These are phyloP conservation scores for Cololabis saira DNA, from an alignment of 2,113 vertebrate species.

Conservation along the genomic window DNA sequence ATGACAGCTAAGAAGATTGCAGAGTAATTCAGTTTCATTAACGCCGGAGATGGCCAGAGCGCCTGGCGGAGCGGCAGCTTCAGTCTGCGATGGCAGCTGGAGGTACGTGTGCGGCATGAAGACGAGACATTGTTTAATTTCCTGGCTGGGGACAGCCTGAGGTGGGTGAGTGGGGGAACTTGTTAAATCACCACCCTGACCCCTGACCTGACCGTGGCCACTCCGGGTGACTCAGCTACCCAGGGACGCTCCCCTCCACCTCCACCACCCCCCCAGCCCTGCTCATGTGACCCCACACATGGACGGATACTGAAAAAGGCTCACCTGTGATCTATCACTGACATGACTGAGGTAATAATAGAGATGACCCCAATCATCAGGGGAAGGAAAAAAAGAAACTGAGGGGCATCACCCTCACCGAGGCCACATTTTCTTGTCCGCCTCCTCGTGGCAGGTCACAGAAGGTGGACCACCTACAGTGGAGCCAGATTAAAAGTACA, in stretches of 20 bases:
- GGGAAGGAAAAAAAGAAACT: slow-evolving; percentile 49
- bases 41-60: no score
- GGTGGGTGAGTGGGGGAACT: slow-evolving; percentile 23
- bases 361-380: slow-evolving; percentile 78
- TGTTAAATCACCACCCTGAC: slow-evolving; percentile 72
- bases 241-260: slow-evolving; percentile 26
- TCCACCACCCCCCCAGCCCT: slow-evolving; percentile 9
- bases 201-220: slow-evolving; percentile 67
- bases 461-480: slow-evolving; percentile 63
- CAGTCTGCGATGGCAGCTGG: slow-evolving; percentile 46
- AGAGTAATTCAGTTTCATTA: not conserved
- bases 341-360: slow-evolving; percentile 54
- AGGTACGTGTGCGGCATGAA: slow-evolving; percentile 64
- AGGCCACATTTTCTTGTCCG: slow-evolving; percentile 57
- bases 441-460: slow-evolving; percentile 55
- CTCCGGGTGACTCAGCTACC: slow-evolving; percentile 36
- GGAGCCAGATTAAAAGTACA: slow-evolving; percentile 69
- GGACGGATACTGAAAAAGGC: slow-evolving; percentile 8
- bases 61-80: slow-evolving; percentile 24
- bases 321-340: slow-evolving; percentile 48
- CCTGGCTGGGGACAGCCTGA: slow-evolving; percentile 58
- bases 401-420: slow-evolving; percentile 23
- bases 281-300: slow-evolving; percentile 30
- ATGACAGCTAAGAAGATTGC: not conserved
- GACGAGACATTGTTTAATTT: slow-evolving; percentile 67